These are phyloP conservation scores for Himalopsyche anomala DNA, from an alignment of 2,888 invertebrate genomes.

Conservation along the genomic window DNA sequence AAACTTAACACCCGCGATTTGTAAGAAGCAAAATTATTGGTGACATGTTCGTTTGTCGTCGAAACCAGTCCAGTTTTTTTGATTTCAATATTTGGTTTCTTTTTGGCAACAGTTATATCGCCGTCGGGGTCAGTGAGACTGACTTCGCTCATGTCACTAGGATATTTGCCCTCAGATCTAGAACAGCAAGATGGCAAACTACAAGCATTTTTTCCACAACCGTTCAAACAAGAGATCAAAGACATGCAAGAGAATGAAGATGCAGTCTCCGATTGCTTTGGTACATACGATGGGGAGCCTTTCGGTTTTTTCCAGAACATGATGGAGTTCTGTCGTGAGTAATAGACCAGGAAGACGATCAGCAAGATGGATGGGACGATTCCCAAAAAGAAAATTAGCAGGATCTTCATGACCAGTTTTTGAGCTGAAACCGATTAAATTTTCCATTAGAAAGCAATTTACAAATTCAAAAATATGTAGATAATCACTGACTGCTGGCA, in stretches of 20 bases:
- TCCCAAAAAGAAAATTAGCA: slow-evolving; percentile 92
- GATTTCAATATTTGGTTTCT: slow-evolving; percentile 73
- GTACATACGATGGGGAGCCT: slow-evolving; percentile 75
- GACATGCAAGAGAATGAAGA: slow-evolving; percentile 34
- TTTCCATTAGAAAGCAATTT: no score
- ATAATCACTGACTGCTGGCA: no score
- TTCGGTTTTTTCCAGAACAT: slow-evolving; percentile 76
- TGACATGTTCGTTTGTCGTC: slow-evolving; percentile 80
- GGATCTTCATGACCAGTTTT: slow-evolving; percentile 85
- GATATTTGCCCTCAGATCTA: background rate
- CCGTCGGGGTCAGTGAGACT: slow-evolving; percentile 29
- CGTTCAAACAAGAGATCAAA: slow-evolving; percentile 46
- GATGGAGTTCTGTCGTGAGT: slow-evolving; percentile 82
- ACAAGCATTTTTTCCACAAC: slow-evolving; percentile 45
- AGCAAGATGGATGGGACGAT: slow-evolving; percentile 86
- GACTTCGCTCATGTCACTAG: background rate
- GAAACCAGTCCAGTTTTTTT: slow-evolving; percentile 79
- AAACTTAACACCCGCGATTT: slow-evolving; percentile 68
- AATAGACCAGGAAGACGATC: slow-evolving; percentile 84
- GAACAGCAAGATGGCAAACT: slow-evolving; percentile 12
- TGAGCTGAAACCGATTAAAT: slow-evolving; percentile 78
- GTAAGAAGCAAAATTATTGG: slow-evolving; percentile 71
- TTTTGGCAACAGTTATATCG: slow-evolving; percentile 28
- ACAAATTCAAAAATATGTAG: no score
- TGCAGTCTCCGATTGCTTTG: slow-evolving; percentile 57